phyloP scores from a whole-genome alignment of 2,113 vertebrate species.

The Callorhinus ursinus region DNA sequence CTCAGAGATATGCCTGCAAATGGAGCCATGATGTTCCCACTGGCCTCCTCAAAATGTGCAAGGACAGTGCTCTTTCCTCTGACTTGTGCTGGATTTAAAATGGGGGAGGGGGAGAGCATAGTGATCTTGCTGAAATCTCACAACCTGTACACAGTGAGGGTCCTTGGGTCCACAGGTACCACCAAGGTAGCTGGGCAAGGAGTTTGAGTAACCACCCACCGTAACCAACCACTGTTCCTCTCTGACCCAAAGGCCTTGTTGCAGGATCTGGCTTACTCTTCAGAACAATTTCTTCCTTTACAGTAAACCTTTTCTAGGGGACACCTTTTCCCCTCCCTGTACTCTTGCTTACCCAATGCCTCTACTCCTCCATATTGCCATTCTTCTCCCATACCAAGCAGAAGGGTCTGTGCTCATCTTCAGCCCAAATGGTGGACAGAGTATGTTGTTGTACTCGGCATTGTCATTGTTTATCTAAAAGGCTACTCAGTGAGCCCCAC shows the following conservation, averaged over 20 bases:
- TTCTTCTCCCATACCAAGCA: not conserved
- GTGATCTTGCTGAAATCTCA: not conserved
- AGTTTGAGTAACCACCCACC: not conserved
- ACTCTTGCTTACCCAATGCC: not conserved
- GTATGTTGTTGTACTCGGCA: not conserved
- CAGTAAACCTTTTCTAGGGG: not conserved
- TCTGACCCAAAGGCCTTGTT: not conserved
- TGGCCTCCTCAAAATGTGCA: not conserved
- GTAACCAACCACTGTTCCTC: not conserved
- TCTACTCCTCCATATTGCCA: fast-evolving
- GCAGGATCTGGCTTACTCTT: not conserved
- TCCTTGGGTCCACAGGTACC: not conserved
- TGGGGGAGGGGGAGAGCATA: not conserved
- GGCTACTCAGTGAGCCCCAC: not conserved
- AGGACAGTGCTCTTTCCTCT: not conserved
- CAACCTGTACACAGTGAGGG: not conserved
- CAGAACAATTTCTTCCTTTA: not conserved
- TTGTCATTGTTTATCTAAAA: not conserved
- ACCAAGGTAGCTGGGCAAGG: not conserved
- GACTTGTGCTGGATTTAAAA: not conserved
- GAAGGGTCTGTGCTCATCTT: not conserved
- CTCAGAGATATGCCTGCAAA: not conserved
- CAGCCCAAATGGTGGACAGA: not conserved
- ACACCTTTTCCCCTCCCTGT: not conserved
- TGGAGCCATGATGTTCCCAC: not conserved